Evolutionary conservation across 1,140 invertebrate species (phyloP).

Genomic region (Pissodes strobi): DNA sequence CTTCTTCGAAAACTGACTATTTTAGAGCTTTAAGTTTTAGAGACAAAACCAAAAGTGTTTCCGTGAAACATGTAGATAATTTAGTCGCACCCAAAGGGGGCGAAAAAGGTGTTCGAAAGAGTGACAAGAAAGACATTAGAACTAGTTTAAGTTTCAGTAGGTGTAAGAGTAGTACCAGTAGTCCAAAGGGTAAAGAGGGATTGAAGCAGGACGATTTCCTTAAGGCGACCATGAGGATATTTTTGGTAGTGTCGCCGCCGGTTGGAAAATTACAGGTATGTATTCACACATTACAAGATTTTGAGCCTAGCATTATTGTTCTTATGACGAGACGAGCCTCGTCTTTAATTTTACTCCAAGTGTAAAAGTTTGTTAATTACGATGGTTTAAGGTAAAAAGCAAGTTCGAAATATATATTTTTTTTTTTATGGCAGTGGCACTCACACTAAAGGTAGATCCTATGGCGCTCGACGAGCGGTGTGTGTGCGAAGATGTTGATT

Average conservation of each 20-base stretch:
- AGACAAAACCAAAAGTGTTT: slow-evolving; percentile 46
- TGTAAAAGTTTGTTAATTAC: too few relatives aligned
- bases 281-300: background rate
- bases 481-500: too few relatives aligned
- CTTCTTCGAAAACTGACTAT: slow-evolving; percentile 35
- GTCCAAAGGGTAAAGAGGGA: slow-evolving; percentile 35
- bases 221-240: slow-evolving; percentile 69
- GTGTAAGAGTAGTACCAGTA: slow-evolving; percentile 41
- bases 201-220: slow-evolving; percentile 61
- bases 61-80: slow-evolving; percentile 44
- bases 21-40: slow-evolving; percentile 45
- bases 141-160: slow-evolving; percentile 44
- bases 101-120: slow-evolving; percentile 53
- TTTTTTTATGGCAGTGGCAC: too few relatives aligned
- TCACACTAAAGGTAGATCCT: too few relatives aligned
- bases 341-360: too few relatives aligned
- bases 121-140: slow-evolving; percentile 48
- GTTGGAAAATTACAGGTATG: slow-evolving; percentile 64
- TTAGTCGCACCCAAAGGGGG: slow-evolving; percentile 36
- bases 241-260: slow-evolving; percentile 68
- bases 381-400: too few relatives aligned
- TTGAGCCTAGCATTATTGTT: too few relatives aligned
- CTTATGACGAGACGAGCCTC: too few relatives aligned
- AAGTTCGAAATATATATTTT: too few relatives aligned
- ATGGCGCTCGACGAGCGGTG: too few relatives aligned